phyloP scores from a whole-genome alignment of 2,113 vertebrate genomes.

The Dolichotis patagonum region DNA sequence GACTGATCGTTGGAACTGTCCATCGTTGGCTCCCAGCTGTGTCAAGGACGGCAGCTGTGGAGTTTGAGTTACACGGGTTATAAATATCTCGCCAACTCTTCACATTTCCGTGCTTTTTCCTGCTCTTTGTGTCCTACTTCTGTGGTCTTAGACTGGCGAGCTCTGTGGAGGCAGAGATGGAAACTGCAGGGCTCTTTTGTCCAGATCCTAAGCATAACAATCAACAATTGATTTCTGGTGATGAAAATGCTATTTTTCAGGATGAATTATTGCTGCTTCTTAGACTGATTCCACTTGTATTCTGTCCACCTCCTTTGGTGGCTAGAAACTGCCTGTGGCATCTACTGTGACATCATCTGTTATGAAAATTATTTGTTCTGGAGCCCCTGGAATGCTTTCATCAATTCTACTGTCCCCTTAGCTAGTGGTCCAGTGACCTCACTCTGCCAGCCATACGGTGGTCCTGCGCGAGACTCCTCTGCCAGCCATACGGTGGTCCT shows the following conservation, averaged over 20 bases:
- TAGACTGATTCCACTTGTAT: background rate
- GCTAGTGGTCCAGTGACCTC: background rate
- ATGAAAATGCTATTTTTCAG: constrained; percentile 34
- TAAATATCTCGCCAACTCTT: background rate
- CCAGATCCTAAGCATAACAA: background rate
- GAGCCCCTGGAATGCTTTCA: background rate
- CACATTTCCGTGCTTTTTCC: background rate
- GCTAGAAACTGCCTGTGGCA: background rate
- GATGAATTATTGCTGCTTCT: background rate
- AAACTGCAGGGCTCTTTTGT: background rate
- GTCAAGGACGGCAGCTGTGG: background rate
- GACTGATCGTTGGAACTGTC: rapidly evolving
- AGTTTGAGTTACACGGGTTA: background rate
- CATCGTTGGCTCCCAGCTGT: background rate
- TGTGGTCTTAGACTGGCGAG: background rate
- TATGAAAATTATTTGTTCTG: background rate
- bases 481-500: background rate
- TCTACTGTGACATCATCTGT: background rate
- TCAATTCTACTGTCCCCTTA: background rate
- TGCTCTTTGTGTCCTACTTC: background rate
- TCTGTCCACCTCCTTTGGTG: background rate
- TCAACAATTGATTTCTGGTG: constrained; percentile 1
- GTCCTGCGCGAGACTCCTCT: background rate
- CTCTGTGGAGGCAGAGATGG: background rate
- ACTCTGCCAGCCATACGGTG: background rate